Conservation (phyloP, 1,140 invertebrate genomes). For the Ylistrum balloti region DNA sequence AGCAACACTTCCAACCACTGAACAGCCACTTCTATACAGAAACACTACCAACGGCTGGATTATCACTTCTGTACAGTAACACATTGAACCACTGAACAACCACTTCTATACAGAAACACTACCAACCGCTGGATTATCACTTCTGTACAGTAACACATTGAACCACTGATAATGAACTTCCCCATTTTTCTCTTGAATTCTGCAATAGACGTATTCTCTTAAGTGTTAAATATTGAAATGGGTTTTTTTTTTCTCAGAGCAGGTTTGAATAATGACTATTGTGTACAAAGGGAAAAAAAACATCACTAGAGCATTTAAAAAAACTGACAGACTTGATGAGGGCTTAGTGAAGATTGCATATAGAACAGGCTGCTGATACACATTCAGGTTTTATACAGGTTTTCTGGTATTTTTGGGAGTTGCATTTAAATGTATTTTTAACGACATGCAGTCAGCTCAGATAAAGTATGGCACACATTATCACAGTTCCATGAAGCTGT, state of each 20-base stretch:
- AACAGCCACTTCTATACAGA: too few species aligned
- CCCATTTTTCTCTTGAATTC: background rate
- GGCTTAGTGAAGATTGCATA: background rate
- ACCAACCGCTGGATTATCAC: too few species aligned
- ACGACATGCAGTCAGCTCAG: conserved; percentile 26
- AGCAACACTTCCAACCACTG: too few species aligned
- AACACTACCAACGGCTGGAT: too few species aligned
- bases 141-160: too few species aligned
- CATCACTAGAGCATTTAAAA: background rate
- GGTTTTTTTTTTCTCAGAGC: background rate
- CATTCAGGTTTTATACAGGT: background rate
- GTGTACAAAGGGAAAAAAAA: background rate
- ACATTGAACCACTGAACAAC: too few species aligned
- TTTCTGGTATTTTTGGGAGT: conserved; percentile 3
- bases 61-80: too few species aligned
- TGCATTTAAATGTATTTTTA: conserved; percentile 40
- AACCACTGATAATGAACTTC: too few species aligned
- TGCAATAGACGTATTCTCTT: background rate
- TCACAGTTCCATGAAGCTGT: conserved; percentile 1
- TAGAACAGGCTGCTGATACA: background rate
- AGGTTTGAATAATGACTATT: conserved; percentile 17
- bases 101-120: too few species aligned
- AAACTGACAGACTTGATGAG: background rate
- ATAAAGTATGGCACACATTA: conserved; percentile 35
- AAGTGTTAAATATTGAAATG: conserved; percentile 11